Conservation (phyloP, 2,113 vertebrate species). For the Ceratotherium simum region DNA sequence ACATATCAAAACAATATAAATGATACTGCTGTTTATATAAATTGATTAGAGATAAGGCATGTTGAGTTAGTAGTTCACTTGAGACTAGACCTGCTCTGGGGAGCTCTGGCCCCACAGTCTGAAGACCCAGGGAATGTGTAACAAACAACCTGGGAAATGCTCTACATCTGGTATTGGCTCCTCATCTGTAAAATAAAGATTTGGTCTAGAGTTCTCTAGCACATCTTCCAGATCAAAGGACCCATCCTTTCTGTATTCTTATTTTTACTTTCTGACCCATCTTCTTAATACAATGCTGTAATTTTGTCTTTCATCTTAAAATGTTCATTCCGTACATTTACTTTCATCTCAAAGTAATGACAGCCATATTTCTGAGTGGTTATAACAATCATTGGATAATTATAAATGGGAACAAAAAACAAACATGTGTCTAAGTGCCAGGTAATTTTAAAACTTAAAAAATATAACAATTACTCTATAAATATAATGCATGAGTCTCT, state of each 20-base stretch:
- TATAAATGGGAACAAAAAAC: conserved; percentile 38
- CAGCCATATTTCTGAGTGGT: neutral
- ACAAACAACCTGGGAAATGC: neutral
- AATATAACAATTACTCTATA: neutral
- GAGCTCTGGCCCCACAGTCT: neutral
- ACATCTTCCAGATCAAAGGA: neutral
- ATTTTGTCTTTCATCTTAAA: conserved; percentile 47
- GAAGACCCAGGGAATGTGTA: neutral
- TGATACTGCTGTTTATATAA: conserved; percentile 44
- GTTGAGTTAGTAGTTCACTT: neutral
- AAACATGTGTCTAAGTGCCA: conserved; percentile 32
- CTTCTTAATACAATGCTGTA: neutral
- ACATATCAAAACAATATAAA: conserved; percentile 34
- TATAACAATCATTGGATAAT: conserved; percentile 12
- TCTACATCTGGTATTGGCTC: neutral
- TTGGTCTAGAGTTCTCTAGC: neutral
- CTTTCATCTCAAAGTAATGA: conserved; percentile 46
- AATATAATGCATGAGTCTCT: neutral
- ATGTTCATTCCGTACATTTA: neutral
- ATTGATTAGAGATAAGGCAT: neutral
- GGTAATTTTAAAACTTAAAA: conserved; percentile 57
- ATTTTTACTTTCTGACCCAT: conserved; percentile 7
- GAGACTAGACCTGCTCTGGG: neutral
- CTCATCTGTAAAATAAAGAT: neutral
- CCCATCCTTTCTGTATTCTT: neutral